These are phyloP conservation scores for Cynopterus sphinx DNA, from an alignment of 2,797 vertebrate genomes.

Conservation along the genomic window DNA sequence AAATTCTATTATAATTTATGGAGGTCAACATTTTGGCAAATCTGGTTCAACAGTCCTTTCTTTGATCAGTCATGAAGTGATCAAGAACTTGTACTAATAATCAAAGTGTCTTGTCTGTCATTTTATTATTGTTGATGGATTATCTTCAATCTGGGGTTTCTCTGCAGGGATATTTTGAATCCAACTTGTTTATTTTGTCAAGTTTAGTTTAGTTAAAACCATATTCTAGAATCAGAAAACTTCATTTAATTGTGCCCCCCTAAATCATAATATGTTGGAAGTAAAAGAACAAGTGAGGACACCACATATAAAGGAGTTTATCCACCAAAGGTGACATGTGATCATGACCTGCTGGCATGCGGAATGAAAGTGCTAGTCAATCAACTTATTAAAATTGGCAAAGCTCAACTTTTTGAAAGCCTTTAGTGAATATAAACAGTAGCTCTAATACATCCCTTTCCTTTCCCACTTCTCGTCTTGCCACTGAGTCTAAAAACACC, in stretches of 20 bases:
- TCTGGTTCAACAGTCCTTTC: neutral
- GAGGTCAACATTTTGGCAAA: neutral
- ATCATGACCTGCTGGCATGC: neutral
- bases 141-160: constrained; percentile 35
- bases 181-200: constrained; percentile 20
- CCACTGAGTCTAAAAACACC: constrained; percentile 17
- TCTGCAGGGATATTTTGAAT: constrained; percentile 32
- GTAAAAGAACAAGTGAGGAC: neutral
- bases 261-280: neutral
- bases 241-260: neutral
- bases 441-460: neutral
- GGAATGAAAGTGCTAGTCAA: neutral
- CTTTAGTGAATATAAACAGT: neutral
- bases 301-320: neutral
- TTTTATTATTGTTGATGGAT: neutral
- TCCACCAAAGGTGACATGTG: neutral
- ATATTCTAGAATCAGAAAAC: constrained; percentile 40
- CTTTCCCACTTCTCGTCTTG: neutral
- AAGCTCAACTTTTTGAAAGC: neutral
- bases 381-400: neutral
- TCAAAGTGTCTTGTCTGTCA: neutral
- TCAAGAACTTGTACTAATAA: neutral
- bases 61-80: neutral
- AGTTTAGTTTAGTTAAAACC: constrained; percentile 25
- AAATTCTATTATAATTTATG: neutral